These are phyloP conservation scores for Collichthys lucidus DNA, from an alignment of 2,113 vertebrate species.

Conservation along the genomic window DNA sequence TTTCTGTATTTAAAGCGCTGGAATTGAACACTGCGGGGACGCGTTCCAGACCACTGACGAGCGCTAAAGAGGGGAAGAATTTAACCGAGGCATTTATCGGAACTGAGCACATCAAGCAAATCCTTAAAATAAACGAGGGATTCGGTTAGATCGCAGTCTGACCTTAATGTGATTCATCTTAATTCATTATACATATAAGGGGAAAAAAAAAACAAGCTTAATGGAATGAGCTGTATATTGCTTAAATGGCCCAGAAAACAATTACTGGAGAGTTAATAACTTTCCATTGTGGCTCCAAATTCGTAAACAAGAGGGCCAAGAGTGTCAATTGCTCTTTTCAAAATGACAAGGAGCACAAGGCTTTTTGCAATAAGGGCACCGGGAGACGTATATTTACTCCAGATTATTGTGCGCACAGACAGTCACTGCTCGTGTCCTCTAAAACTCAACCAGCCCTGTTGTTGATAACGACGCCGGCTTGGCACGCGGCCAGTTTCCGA, in stretches of 20 bases:
- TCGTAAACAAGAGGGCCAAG: not conserved
- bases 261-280: constrained; percentile 45
- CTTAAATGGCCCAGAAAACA: constrained; percentile 46
- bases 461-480: constrained; percentile 67
- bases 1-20: constrained; percentile 56
- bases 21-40: constrained; percentile 18
- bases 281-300: constrained; percentile 18
- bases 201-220: constrained; percentile 30
- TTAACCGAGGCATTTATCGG: constrained; percentile 46
- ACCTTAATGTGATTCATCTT: constrained; percentile 50
- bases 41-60: constrained; percentile 58
- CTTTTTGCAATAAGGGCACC: not conserved
- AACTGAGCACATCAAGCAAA: constrained; percentile 40
- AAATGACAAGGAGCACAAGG: constrained; percentile 1
- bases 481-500: constrained; percentile 49
- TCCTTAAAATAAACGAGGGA: constrained; percentile 53
- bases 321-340: constrained; percentile 4
- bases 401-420: constrained; percentile 30
- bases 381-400: constrained; percentile 12
- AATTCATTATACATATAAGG: constrained; percentile 34
- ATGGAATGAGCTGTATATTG: constrained; percentile 20
- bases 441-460: constrained; percentile 62
- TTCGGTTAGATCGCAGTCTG: constrained; percentile 11
- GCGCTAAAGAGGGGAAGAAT: constrained; percentile 41
- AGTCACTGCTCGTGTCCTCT: constrained; percentile 64